These are phyloP conservation scores for Daktulosphaira vitifoliae DNA, from an alignment of 1,140 invertebrate species.

Conservation along the genomic window DNA sequence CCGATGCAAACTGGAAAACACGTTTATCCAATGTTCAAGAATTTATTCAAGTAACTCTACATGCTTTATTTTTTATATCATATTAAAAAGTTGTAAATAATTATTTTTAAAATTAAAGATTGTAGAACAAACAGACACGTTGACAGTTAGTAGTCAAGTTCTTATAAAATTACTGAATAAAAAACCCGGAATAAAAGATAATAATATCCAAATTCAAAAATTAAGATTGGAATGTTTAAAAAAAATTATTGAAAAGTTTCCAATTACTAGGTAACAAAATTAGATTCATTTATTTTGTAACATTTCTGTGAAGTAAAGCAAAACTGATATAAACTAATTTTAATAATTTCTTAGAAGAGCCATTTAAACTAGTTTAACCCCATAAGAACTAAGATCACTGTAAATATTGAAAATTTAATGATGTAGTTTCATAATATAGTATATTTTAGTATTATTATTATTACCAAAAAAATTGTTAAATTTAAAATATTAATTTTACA, in stretches of 20 bases:
- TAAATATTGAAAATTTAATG: too few relatives aligned
- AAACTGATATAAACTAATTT: too few relatives aligned
- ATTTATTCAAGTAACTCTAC: conserved; percentile 49
- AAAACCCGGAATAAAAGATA: conserved; percentile 87
- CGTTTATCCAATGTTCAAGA: conserved; percentile 69
- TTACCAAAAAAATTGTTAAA: too few relatives aligned
- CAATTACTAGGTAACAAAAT: conserved; percentile 60
- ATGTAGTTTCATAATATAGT: too few relatives aligned
- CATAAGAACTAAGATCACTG: too few relatives aligned
- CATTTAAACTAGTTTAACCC: too few relatives aligned
- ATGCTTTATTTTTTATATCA: not conserved
- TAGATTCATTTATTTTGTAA: too few relatives aligned
- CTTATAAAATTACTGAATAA: conserved; percentile 64
- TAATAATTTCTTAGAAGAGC: too few relatives aligned
- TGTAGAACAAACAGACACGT: conserved; percentile 53
- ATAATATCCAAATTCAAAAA: conserved; percentile 88
- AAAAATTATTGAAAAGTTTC: conserved; percentile 64
- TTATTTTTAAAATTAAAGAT: conserved; percentile 41
- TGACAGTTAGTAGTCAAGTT: conserved; percentile 63
- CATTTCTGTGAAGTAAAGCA: too few relatives aligned
- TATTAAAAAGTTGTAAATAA: too few relatives aligned
- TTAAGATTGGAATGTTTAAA: conserved; percentile 68
- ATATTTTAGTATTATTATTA: too few relatives aligned
- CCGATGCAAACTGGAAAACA: conserved; percentile 78
- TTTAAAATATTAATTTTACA: too few relatives aligned